A percentile compares a stretch with the other conserved stretches of the same genome.
Conservation (phyloP, 1,140 invertebrate genomes). For the Subanguina moxae region DNA sequence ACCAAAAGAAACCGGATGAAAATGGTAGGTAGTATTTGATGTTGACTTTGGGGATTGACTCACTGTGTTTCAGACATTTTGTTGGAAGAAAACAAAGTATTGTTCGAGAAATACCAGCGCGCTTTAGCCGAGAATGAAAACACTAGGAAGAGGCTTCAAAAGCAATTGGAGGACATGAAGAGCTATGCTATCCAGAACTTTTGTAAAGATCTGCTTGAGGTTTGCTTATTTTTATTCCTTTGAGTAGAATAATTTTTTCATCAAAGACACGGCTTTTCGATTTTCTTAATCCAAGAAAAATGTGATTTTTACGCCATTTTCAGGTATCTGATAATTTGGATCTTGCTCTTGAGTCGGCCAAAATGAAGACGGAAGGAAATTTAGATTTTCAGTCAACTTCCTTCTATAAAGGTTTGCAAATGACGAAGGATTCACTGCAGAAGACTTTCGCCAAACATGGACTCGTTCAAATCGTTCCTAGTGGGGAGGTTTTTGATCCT, state of each 20-base stretch:
- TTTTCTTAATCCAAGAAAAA: constrained; percentile 76
- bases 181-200: constrained; percentile 91
- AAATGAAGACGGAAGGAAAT: constrained; percentile 75
- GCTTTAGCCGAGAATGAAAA: constrained; percentile 91
- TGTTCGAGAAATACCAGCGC: constrained; percentile 89
- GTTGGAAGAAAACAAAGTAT: constrained; percentile 88
- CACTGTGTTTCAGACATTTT: background rate
- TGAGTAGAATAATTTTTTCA: background rate
- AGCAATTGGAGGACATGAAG: constrained; percentile 89
- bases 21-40: too few species aligned
- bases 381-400: constrained; percentile 65
- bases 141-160: constrained; percentile 75
- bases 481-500: constrained; percentile 90
- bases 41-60: too few species aligned
- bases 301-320: constrained; percentile 66
- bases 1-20: too few species aligned
- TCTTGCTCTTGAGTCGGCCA: constrained; percentile 70
- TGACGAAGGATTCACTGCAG: constrained; percentile 65
- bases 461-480: constrained; percentile 75
- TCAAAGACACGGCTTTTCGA: constrained; percentile 73
- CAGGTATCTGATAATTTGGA: constrained; percentile 70
- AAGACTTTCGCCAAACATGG: constrained; percentile 87
- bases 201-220: constrained; percentile 92
- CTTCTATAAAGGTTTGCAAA: constrained; percentile 64
- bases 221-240: constrained; percentile 60